A percentile compares a stretch with the other conserved stretches of the same genome.
phyloP scores from a whole-genome alignment of 2,888 invertebrate genomes.

The Eilema caniola region DNA sequence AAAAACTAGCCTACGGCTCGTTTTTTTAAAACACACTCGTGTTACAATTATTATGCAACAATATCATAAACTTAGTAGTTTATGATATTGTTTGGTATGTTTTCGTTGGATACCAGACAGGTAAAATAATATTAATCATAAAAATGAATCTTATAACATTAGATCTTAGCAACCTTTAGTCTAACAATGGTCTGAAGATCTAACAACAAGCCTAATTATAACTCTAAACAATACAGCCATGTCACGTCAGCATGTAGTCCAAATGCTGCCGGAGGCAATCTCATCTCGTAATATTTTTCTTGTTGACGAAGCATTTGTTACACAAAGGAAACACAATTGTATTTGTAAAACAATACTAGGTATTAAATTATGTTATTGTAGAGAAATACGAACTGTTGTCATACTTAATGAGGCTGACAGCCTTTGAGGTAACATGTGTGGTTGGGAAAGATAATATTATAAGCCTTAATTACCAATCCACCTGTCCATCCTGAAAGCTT shows the following conservation, averaged over 20 bases:
- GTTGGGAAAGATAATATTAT: not conserved
- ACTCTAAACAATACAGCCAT: not conserved
- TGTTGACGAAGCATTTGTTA: slow-evolving; percentile 28
- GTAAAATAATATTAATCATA: too few species aligned
- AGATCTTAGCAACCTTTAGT: not conserved
- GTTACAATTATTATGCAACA: too few species aligned
- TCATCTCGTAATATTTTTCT: slow-evolving; percentile 14
- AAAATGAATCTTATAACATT: too few species aligned
- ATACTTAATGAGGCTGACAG: slow-evolving; percentile 18
- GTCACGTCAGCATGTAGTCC: not conserved
- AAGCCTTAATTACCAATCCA: too few species aligned
- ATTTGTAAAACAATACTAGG: slow-evolving; percentile 32
- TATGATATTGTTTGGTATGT: too few species aligned
- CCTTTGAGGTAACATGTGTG: not conserved
- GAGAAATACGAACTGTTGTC: slow-evolving; percentile 14
- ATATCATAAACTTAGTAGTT: too few species aligned
- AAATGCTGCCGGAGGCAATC: not conserved
- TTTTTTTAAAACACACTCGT: too few species aligned
- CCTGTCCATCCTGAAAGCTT: too few species aligned
- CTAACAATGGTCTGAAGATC: not conserved
- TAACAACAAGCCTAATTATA: not conserved
- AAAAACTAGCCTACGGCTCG: too few species aligned
- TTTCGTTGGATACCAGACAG: too few species aligned
- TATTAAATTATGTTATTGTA: slow-evolving; percentile 19
- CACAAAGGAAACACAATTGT: slow-evolving; percentile 40